These are phyloP conservation scores for Phaetusa simplex DNA, from an alignment of 2,113 vertebrate genomes.

Conservation along the genomic window DNA sequence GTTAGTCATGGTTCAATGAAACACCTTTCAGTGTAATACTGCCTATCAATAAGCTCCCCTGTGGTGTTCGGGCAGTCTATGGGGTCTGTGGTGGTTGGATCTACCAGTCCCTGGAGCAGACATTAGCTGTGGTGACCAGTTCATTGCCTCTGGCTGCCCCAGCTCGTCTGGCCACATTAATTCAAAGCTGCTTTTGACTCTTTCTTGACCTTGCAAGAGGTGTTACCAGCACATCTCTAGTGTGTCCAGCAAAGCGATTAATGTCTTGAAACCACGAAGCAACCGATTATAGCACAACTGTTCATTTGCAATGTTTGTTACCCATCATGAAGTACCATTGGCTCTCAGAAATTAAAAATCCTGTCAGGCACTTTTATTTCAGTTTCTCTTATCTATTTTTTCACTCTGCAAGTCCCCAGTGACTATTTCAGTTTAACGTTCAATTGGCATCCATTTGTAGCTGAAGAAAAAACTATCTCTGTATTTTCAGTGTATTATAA, in stretches of 20 bases:
- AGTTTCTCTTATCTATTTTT: background rate
- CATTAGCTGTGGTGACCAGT: background rate
- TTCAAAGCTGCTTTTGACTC: background rate
- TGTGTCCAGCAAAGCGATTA: background rate
- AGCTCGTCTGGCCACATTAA: background rate
- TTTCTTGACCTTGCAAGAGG: background rate
- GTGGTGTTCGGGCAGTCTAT: fast-evolving
- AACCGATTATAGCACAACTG: background rate
- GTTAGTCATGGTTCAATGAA: background rate
- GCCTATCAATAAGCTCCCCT: background rate
- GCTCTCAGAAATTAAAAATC: constrained; percentile 7
- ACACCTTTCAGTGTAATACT: background rate
- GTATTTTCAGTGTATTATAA: background rate
- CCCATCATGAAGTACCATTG: background rate
- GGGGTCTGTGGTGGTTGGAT: background rate
- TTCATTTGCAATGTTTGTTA: background rate
- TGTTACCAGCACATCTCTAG: background rate
- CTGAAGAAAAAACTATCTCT: constrained; percentile 11
- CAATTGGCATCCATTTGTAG: constrained; percentile 46
- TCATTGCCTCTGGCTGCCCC: background rate
- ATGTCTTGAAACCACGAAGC: background rate
- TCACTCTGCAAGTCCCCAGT: background rate
- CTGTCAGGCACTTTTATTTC: constrained; percentile 11
- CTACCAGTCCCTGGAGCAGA: background rate
- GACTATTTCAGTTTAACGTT: background rate